These are phyloP conservation scores for Zeuzera pyrina DNA, from an alignment of 2,888 invertebrate species.

Conservation along the genomic window DNA sequence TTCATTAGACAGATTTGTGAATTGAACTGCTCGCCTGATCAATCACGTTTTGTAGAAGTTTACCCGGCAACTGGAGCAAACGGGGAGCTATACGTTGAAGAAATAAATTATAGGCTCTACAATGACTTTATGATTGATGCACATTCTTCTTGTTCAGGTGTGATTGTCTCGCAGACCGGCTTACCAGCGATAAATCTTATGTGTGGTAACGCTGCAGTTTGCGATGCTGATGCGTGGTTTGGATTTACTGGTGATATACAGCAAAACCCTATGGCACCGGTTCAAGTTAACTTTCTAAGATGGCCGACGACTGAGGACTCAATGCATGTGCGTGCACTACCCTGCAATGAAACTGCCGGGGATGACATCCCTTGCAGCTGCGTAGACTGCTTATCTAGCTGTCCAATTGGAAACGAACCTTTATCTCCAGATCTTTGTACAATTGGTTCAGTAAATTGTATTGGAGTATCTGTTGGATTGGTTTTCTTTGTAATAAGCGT, in stretches of 20 bases:
- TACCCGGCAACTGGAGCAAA: constrained; percentile 20
- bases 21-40: constrained; percentile 84
- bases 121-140: constrained; percentile 75
- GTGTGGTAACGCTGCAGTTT: constrained; percentile 81
- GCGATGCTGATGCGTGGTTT: constrained; percentile 77
- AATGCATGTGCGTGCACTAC: constrained; percentile 55
- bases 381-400: constrained; percentile 79
- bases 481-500: constrained; percentile 59
- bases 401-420: constrained; percentile 67
- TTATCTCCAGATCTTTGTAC: constrained; percentile 54
- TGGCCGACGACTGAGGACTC: constrained; percentile 44
- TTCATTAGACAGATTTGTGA: constrained; percentile 84
- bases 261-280: constrained; percentile 72
- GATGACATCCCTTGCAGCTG: constrained; percentile 80
- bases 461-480: constrained; percentile 76
- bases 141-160: constrained; percentile 84
- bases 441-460: constrained; percentile 75
- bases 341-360: constrained; percentile 74
- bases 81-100: constrained; percentile 46
- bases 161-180: constrained; percentile 84
- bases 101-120: constrained; percentile 66
- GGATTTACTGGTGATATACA: constrained; percentile 73
- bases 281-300: constrained; percentile 74
- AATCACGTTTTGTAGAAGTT: constrained; percentile 63
- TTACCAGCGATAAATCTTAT: constrained; percentile 82